phyloP scores from a whole-genome alignment of 35 echinoderm and acorn worm species.

The Lytechinus variegatus region DNA sequence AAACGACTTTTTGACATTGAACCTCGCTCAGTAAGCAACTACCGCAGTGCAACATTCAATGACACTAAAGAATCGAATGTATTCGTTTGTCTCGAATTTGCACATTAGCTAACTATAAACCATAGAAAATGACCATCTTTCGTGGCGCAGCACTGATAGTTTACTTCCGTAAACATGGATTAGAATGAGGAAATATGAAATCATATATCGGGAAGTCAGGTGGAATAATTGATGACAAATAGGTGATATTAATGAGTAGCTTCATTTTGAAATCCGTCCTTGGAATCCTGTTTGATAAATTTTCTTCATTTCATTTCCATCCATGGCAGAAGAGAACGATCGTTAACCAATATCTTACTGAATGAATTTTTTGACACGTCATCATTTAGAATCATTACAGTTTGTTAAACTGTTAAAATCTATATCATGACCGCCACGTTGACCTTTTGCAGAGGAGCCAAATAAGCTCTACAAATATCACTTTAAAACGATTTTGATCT shows the following conservation, averaged over 20 bases:
- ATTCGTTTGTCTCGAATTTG: background rate
- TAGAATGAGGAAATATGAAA: background rate
- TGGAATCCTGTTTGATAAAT: no score
- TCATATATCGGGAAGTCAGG: background rate
- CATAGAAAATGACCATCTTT: background rate
- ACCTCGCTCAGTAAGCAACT: background rate
- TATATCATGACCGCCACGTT: no score
- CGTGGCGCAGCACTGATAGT: background rate
- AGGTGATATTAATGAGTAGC: background rate
- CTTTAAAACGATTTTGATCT: no score
- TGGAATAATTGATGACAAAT: background rate
- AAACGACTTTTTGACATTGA: background rate
- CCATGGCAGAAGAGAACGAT: no score
- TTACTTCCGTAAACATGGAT: background rate
- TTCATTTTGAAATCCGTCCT: background rate
- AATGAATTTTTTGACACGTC: no score
- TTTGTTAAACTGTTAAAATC: no score
- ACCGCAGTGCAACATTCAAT: background rate
- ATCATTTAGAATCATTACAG: no score
- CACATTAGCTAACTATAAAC: background rate
- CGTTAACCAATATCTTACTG: no score
- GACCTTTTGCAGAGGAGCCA: no score
- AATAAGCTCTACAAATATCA: no score
- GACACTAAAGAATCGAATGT: constrained; percentile 2
- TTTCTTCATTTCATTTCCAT: no score